Percentiles rank a stretch among this genome's conserved stretches.
Evolutionary conservation across 2,113 vertebrate genomes (phyloP).

Genomic region (Leptocoma aspasia): DNA sequence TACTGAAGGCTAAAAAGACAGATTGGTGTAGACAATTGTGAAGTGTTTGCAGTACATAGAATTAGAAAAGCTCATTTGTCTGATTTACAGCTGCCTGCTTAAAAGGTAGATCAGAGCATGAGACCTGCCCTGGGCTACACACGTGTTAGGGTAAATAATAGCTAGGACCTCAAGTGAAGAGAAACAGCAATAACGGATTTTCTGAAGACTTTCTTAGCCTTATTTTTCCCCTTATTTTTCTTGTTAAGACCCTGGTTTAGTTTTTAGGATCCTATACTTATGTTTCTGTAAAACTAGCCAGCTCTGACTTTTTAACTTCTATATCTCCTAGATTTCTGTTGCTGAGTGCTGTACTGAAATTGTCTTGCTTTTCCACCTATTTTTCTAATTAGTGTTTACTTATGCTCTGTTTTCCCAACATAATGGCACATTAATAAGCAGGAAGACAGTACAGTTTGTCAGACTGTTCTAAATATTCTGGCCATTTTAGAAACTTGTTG

Average conservation of each 20-base stretch:
- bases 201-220: neutral
- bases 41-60: neutral
- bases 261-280: neutral
- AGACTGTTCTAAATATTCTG: conserved; percentile 17
- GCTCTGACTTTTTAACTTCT: neutral
- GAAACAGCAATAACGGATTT: neutral
- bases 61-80: neutral
- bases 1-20: neutral
- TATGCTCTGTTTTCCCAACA: conserved; percentile 5
- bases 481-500: conserved; percentile 12
- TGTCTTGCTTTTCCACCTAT: neutral
- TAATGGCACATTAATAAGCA: neutral
- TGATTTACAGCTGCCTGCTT: conserved; percentile 18
- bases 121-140: neutral
- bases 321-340: neutral
- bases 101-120: neutral
- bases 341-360: neutral
- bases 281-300: neutral
- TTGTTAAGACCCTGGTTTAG: neutral
- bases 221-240: neutral
- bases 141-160: neutral
- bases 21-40: neutral
- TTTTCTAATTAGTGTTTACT: conserved; percentile 6
- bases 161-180: neutral
- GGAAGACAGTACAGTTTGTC: neutral